Percentiles rank a stretch among this genome's conserved stretches.
phyloP scores from a whole-genome alignment of 2,113 vertebrate genomes.

The Aviceda subcristata region DNA sequence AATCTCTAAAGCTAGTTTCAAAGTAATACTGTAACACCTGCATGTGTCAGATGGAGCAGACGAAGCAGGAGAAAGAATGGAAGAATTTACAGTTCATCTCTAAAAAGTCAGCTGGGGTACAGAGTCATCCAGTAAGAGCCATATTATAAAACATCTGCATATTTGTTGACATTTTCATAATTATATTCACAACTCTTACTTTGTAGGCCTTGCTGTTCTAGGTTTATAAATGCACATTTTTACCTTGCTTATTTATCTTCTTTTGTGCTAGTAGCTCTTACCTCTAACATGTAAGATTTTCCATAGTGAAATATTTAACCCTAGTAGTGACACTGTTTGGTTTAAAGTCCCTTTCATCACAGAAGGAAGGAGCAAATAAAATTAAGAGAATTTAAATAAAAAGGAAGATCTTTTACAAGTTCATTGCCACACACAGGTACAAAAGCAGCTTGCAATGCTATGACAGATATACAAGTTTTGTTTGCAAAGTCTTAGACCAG shows the following conservation, averaged over 20 bases:
- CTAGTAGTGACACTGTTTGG: background rate
- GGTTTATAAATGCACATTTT: background rate
- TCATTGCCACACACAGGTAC: background rate
- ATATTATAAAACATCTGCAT: background rate
- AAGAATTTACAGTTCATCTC: background rate
- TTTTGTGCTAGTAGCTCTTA: background rate
- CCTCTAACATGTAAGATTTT: background rate
- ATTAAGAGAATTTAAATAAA: background rate
- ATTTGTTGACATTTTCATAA: background rate
- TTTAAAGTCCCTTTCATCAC: background rate
- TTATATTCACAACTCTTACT: background rate
- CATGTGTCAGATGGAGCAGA: background rate
- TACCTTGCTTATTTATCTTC: background rate
- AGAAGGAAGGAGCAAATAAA: background rate
- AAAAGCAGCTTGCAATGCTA: background rate
- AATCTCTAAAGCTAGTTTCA: background rate
- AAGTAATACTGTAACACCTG: background rate
- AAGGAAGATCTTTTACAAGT: background rate
- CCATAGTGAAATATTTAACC: background rate
- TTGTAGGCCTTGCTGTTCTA: background rate
- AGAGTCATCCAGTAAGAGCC: background rate
- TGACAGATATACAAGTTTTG: background rate
- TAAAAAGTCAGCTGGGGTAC: background rate
- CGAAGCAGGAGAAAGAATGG: background rate
- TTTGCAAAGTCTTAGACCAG: background rate